Conservation (phyloP, 2,888 invertebrate species). For the Melanotus villosus region DNA sequence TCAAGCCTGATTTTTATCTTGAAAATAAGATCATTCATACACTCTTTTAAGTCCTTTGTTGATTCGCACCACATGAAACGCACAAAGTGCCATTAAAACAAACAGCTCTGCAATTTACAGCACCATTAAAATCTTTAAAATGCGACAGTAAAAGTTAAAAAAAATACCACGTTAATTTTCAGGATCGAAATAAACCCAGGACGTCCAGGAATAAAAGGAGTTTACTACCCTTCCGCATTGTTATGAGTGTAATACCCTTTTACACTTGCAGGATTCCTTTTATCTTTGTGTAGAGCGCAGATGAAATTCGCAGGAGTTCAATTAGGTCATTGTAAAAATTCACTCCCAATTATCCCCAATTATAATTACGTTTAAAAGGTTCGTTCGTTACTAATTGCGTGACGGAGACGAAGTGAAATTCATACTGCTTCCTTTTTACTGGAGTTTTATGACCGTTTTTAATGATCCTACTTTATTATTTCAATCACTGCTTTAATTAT, state of each 20-base stretch:
- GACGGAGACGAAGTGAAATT: neutral
- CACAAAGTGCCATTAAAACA: no score
- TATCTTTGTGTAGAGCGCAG: neutral
- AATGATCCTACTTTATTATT: neutral
- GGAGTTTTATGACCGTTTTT: neutral
- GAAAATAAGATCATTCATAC: neutral
- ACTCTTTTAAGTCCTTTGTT: no score
- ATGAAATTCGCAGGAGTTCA: constrained; percentile 3
- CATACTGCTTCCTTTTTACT: neutral
- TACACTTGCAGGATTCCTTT: neutral
- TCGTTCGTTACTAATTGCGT: neutral
- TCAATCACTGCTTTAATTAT: neutral
- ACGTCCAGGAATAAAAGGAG: neutral
- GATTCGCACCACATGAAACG: no score
- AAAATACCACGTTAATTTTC: neutral
- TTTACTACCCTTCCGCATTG: constrained; percentile 12
- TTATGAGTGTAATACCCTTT: constrained; percentile 13
- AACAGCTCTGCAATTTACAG: neutral
- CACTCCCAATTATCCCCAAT: neutral
- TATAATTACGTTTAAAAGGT: constrained; percentile 4
- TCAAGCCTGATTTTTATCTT: neutral
- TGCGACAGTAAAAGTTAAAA: neutral
- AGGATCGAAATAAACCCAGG: constrained; percentile 1
- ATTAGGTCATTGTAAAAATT: constrained; percentile 1
- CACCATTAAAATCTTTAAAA: neutral